A percentile compares a stretch with the other conserved stretches of the same genome.
Conservation (phyloP, 37 sponge, comb jelly and placozoan species). For the Geodia barretti region DNA sequence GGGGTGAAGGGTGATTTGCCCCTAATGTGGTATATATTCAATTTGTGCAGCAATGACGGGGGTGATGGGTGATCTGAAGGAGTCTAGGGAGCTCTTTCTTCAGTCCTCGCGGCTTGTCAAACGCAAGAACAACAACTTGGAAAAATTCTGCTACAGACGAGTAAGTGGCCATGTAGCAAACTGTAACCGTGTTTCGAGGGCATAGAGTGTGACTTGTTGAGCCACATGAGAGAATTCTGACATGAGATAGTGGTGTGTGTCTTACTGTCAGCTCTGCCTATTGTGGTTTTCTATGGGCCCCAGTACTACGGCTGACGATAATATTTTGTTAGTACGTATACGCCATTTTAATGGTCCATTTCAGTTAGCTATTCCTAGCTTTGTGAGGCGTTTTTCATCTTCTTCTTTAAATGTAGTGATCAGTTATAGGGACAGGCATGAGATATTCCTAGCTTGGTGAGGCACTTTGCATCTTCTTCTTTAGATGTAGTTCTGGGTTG, state of each 20-base stretch:
- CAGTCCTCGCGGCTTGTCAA: slow-evolving; percentile 72
- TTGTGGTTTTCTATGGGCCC: background rate
- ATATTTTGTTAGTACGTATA: background rate
- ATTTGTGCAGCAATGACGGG: slow-evolving; percentile 54
- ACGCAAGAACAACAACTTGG: slow-evolving; percentile 73
- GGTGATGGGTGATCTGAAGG: slow-evolving; percentile 56
- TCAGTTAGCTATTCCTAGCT: too few species aligned
- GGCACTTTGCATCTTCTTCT: too few species aligned
- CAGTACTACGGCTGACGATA: background rate
- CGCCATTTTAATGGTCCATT: too few species aligned
- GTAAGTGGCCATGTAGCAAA: too few species aligned
- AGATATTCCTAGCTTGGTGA: too few species aligned
- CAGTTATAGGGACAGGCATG: too few species aligned
- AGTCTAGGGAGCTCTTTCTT: slow-evolving; percentile 72
- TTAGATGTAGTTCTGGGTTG: too few species aligned
- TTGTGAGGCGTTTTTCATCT: too few species aligned
- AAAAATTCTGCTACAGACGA: slow-evolving; percentile 76
- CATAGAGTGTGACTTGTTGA: background rate
- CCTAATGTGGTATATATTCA: too few species aligned
- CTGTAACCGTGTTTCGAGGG: too few species aligned
- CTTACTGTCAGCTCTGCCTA: background rate
- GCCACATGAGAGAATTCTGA: background rate
- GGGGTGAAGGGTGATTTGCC: too few species aligned
- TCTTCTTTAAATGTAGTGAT: too few species aligned
- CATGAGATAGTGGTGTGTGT: background rate